Evolutionary conservation across 1,140 invertebrate species (phyloP), one percentile per base, ranked within the genome.

Genomic region (Ooceraea biroi): DNA sequence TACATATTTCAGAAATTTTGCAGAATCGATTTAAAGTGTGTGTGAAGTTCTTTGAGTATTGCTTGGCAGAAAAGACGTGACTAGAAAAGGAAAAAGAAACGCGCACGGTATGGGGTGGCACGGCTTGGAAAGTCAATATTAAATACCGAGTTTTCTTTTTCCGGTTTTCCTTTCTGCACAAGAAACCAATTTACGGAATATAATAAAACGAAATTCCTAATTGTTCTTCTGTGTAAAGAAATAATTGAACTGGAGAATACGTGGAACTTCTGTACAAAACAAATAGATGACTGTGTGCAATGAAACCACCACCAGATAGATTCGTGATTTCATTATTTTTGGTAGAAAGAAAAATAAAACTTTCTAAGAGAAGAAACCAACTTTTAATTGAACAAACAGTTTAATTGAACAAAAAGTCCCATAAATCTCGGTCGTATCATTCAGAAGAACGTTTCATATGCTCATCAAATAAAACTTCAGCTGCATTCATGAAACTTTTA

Each of bases 111-210:
- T 25, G 41, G 30, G 8, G 22, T 0, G n/a, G n/a, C n/a, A n/a
- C n/a, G n/a, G n/a, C n/a, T n/a, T 17, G 17, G 14, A 78, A 46
- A 44, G 17, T 55, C 74, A 55, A 78, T 78, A 78, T 68, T 78
- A 41, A 68, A 78, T 68, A n/a, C 22, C 10, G n/a, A n/a, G n/a
- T n/a, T n/a, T n/a, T n/a, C n/a, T n/a, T n/a, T n/a, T n/a, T 48
- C 3, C 0, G 14, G 46, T 3, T 68, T 77, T 27, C 10, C 10
- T 77, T 55, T 52, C 17, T 25, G 7, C 1, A 19, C 12, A 17
- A 0, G 17, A 77, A 5, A 65, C 14, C 10, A 55, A 44, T 55
- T 78, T 57, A 25, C 0, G 55, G 30, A 55, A 27, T 1, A 50
- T n/a, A n/a, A n/a, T n/a, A n/a, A 1, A 12, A 77, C 1, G 17